Evolutionary conservation across 2,888 invertebrate genomes (phyloP).

Genomic region (Drosophila helvetica): DNA sequence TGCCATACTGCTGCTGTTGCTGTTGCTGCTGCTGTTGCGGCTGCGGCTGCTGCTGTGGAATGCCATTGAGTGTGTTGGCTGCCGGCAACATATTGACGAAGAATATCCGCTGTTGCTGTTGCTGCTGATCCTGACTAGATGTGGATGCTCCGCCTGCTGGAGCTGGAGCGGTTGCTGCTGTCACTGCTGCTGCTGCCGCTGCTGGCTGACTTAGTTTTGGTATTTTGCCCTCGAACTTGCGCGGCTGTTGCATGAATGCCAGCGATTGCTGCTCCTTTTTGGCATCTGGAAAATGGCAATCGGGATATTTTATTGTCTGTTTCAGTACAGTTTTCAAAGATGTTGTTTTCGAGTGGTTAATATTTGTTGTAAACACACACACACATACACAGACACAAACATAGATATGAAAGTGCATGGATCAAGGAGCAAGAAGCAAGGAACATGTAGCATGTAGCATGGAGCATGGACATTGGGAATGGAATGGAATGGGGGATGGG

Average conservation of each 20-base stretch:
- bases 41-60: slow-evolving; percentile 75
- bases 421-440: neutral
- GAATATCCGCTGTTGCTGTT: slow-evolving; percentile 53
- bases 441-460: neutral
- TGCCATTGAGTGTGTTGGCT: slow-evolving; percentile 79
- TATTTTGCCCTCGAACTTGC: slow-evolving; percentile 84
- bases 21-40: slow-evolving; percentile 54
- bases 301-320: slow-evolving; percentile 34
- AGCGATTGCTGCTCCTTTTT: slow-evolving; percentile 78
- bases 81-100: slow-evolving; percentile 80
- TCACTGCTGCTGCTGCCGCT: slow-evolving; percentile 23
- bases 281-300: slow-evolving; percentile 69
- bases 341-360: slow-evolving; percentile 35
- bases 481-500: neutral
- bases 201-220: slow-evolving; percentile 81
- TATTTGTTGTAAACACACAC: slow-evolving; percentile 45
- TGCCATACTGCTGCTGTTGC: slow-evolving; percentile 69
- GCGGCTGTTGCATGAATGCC: slow-evolving; percentile 81
- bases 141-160: slow-evolving; percentile 44
- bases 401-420: slow-evolving; percentile 3
- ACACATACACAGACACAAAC: slow-evolving; percentile 34
- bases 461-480: neutral
- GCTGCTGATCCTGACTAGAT: slow-evolving; percentile 47
- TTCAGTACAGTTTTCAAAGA: slow-evolving; percentile 20
- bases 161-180: slow-evolving; percentile 26